A percentile compares a stretch with the other conserved stretches of the same genome.
Conservation (phyloP, 2,113 vertebrate genomes). For the Apus apus region DNA sequence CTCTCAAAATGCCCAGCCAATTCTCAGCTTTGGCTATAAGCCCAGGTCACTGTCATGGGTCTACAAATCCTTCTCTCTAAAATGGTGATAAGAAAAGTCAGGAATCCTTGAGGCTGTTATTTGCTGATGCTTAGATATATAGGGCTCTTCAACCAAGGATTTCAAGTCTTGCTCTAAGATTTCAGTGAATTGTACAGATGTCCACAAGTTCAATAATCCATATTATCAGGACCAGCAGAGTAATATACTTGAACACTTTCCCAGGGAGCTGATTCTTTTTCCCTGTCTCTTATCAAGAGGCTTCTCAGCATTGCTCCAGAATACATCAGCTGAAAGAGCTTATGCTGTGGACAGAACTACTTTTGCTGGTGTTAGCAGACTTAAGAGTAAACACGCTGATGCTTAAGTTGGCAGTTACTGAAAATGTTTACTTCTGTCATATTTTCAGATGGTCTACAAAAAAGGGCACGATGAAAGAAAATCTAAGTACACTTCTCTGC, state of each 20-base stretch:
- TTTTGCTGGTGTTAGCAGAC: background rate
- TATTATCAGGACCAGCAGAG: background rate
- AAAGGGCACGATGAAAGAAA: conserved; percentile 88
- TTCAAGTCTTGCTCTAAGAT: background rate
- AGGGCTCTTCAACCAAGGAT: accelerated
- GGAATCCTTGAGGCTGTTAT: background rate
- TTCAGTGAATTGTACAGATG: background rate
- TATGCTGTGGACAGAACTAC: background rate
- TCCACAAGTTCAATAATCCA: background rate
- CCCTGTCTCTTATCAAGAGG: background rate
- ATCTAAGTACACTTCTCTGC: conserved; percentile 87
- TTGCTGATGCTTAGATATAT: background rate
- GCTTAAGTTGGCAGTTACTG: background rate
- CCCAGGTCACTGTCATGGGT: background rate
- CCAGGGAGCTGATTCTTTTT: background rate
- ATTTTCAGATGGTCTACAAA: conserved; percentile 89
- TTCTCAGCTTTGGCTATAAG: background rate
- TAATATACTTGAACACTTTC: background rate
- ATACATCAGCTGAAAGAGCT: background rate
- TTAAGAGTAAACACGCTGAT: background rate
- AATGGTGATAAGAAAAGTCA: background rate
- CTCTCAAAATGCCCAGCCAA: background rate
- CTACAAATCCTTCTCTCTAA: background rate
- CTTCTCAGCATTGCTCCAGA: background rate
- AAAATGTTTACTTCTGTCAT: background rate